Evolutionary conservation across 2,113 vertebrate species (phyloP).

Genomic region (Heliornis fulica): DNA sequence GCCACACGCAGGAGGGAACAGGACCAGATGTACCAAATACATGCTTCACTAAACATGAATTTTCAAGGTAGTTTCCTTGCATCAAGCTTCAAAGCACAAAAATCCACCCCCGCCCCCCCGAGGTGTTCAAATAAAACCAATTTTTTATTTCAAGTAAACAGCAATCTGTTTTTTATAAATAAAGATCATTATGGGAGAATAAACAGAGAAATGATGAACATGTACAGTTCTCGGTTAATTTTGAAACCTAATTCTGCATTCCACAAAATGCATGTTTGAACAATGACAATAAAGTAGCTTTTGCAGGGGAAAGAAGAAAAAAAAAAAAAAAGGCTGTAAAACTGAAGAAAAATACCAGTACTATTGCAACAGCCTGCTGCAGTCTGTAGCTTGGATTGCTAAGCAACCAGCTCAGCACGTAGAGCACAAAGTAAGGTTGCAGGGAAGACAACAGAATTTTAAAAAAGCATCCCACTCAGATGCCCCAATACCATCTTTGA

Average conservation of each 20-base stretch:
- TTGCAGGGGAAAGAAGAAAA: neutral
- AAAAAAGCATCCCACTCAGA: neutral
- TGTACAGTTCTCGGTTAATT: neutral
- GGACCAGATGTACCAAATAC: neutral
- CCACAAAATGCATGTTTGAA: neutral
- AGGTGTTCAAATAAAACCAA: neutral
- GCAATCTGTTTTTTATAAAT: too few species aligned
- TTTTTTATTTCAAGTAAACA: neutral
- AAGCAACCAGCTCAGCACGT: neutral
- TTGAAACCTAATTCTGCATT: neutral
- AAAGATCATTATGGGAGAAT: neutral
- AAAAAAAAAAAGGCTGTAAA: neutral
- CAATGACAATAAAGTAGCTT: neutral
- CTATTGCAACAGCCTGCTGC: neutral
- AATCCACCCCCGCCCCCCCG: too few species aligned
- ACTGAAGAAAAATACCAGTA: neutral
- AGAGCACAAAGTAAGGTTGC: neutral
- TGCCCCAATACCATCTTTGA: neutral
- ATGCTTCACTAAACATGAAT: neutral
- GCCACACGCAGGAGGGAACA: neutral
- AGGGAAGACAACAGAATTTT: neutral
- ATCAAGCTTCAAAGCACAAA: neutral
- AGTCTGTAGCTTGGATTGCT: conserved; percentile 21
- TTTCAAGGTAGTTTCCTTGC: neutral
- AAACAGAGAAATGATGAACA: neutral